phyloP scores from a whole-genome alignment of 1,140 invertebrate genomes.

The Lucilia sericata region DNA sequence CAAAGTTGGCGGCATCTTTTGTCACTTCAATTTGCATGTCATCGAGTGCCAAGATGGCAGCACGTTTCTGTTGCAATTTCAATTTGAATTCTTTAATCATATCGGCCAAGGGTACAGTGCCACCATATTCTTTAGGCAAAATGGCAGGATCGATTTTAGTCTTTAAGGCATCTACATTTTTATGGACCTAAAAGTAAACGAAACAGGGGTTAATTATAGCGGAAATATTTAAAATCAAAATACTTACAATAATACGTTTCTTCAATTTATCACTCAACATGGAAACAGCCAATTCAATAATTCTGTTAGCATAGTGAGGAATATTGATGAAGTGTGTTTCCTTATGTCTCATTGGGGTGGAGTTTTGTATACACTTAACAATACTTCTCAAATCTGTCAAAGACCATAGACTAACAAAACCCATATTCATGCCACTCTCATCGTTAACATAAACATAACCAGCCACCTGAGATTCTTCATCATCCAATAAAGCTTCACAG shows the following conservation, averaged over 20 bases:
- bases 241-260: constrained; percentile 78
- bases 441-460: constrained; percentile 88
- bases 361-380: constrained; percentile 84
- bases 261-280: constrained; percentile 85
- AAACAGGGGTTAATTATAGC: not conserved
- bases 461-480: constrained; percentile 81
- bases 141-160: constrained; percentile 79
- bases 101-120: constrained; percentile 79
- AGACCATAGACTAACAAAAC: constrained; percentile 84
- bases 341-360: constrained; percentile 89
- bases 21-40: constrained; percentile 83
- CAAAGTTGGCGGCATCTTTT: constrained; percentile 72
- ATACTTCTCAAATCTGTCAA: constrained; percentile 82
- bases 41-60: constrained; percentile 78
- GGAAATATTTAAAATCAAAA: not conserved
- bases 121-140: constrained; percentile 88
- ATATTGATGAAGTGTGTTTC: constrained; percentile 87
- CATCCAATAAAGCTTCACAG: constrained; percentile 81
- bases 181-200: constrained; percentile 74
- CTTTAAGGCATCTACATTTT: constrained; percentile 76
- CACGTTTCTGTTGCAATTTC: constrained; percentile 74
- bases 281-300: constrained; percentile 83
- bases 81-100: constrained; percentile 84
- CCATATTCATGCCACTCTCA: constrained; percentile 84
- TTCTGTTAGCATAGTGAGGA: constrained; percentile 78